Evolutionary conservation across 2,797 vertebrate genomes (phyloP), one percentile per base, ranked within the genome.

Genomic region (Syngnathus acus): DNA sequence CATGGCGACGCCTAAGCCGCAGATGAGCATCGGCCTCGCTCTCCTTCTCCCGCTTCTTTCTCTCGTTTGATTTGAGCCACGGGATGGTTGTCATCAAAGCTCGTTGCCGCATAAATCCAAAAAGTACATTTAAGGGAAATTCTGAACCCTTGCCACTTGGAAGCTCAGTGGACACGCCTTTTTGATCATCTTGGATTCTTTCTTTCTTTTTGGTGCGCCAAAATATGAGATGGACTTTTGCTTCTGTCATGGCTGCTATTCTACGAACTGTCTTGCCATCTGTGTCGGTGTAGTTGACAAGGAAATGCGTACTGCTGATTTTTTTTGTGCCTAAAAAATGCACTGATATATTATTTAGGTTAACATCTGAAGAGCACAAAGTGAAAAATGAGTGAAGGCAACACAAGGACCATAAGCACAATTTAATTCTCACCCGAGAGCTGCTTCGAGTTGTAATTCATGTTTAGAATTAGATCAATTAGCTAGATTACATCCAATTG

Each of bases 31-130:
- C 0, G 66, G 55, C 0, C 55, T 64, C 32, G 37, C 75, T 37
- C 0, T 77, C 40, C 64, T 71, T 26, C 67, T 86, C 73, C 70
- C 21, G 19, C 66, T 85, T 50, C 69, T 78, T 32, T 58, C 54
- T 1, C 39, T 38, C 38, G 63, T 42, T 67, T 59, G n/a, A 9
- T 62, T 3, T 7, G 17, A 75, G 14, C 21, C 9, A 1, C 0
- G 17, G 8, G 38, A 21, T 43, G 60, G 9, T 62, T 62, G 21
- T 62, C 21, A 21, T 57, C 4, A 3, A 16, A 37, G n/a, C 19
- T 40, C 11, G 42, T 23, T 47, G 6, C 21, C 14, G 21, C 40
- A 17, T 13, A 21, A 19, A 21, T 51, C 50, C 50, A 21, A 43
- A 42, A 62, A 13, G 16, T 10, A 38, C n/a, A 50, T 53, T 53